A percentile compares a stretch with the other conserved stretches of the same genome.
Evolutionary conservation across 2,797 vertebrate genomes (phyloP).

Genomic region (Arvicola amphibius): DNA sequence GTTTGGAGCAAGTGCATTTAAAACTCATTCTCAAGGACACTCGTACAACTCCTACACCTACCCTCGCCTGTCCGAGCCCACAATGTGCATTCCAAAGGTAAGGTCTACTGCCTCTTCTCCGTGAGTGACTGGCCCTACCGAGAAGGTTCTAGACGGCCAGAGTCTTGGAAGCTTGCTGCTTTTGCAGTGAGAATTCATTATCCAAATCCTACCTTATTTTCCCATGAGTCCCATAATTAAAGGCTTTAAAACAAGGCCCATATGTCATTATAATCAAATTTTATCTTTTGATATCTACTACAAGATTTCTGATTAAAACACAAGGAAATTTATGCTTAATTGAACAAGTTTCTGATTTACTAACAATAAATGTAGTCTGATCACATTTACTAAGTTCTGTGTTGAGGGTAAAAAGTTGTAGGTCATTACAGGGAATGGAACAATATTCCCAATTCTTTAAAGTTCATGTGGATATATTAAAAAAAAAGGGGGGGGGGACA

Average conservation of each 20-base stretch:
- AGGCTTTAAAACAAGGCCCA: not conserved
- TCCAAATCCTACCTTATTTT: not conserved
- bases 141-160: not conserved
- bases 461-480: not conserved
- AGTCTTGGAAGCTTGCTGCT: not conserved
- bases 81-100: constrained; percentile 95
- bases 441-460: not conserved
- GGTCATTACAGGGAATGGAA: not conserved
- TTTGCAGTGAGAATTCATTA: not conserved
- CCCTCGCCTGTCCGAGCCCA: constrained; percentile 94
- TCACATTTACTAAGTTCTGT: not conserved
- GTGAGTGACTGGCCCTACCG: accelerated
- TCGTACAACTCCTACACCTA: constrained; percentile 98
- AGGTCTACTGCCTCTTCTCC: not conserved
- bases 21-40: constrained; percentile 93
- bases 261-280: constrained; percentile 9
- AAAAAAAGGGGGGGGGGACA: no score
- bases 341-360: not conserved
- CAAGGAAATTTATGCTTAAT: not conserved
- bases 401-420: not conserved
- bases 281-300: not conserved
- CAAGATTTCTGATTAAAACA: constrained; percentile 33
- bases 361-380: not conserved
- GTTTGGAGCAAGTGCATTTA: constrained; percentile 93
- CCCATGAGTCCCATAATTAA: not conserved